Evolutionary conservation across 1,140 invertebrate genomes (phyloP), one percentile per base, ranked within the genome.

Genomic region (Bicyclus anynana): DNA sequence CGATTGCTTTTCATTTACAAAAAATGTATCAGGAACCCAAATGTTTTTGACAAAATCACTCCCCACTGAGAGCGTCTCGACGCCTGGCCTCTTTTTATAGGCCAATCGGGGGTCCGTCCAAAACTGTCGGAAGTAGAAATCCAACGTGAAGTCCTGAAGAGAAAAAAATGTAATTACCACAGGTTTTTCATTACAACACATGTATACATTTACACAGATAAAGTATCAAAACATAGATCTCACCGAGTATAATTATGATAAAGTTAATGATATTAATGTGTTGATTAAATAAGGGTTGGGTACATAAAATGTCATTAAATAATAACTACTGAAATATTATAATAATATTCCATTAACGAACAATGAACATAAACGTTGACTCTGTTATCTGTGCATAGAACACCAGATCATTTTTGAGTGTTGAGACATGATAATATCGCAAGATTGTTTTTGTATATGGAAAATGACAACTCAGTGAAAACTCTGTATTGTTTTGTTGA

Each of bases 61-160:
- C 68, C 94, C 97, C 67, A 96, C 96, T 67, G 95, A 96, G 62
- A 97, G 91, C 65, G 95, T 97, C 84, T 97, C 95, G 59, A 97
- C 95, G 57, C 95, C 95, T 37, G 93, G 93, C 79, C 94, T 90
- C 88, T 96, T 94, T 87, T 93, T 94, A 91, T 97, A 98, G 61
- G 94, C 95, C 80, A 99, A 91, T 75, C 97, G 92, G 65, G 96
- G 96, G 90, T 99, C 98, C 79, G 95, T 97, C 97, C 98, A 99
- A 90, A 96, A 97, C 92, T 99, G 97, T 86, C 97, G 95, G 91
- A 98, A 98, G 93, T 99, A 99, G 92, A 99, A 97, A 92, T 99
- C 98, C 92, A 98, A 90, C 59, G 97, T 99, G 90, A 98, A 99
- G 91, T 99, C 97, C 97, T 98, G 89, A 59, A 71, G 63, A 69